Evolutionary conservation across 2,888 invertebrate species (phyloP).

Genomic region (Pollenia labialis): DNA sequence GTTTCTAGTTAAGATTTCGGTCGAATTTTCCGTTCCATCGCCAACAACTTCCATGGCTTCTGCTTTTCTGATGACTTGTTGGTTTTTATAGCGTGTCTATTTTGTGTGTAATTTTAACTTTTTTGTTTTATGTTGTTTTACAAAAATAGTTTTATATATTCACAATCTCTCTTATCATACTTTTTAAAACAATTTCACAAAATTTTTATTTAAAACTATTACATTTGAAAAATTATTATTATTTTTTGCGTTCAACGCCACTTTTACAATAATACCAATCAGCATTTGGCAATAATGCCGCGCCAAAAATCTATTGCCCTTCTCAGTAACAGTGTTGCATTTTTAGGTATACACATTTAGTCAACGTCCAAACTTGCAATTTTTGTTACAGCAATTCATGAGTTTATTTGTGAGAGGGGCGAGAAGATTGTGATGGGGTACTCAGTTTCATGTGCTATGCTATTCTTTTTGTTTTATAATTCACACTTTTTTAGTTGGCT

Average conservation of each 20-base stretch:
- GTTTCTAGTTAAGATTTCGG: constrained; percentile 23
- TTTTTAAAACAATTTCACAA: constrained; percentile 9
- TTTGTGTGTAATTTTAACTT: background rate
- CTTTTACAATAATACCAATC: constrained; percentile 47
- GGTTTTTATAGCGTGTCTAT: constrained; percentile 37
- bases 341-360: constrained; percentile 1
- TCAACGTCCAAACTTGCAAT: too few relatives aligned
- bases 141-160: background rate
- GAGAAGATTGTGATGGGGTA: too few relatives aligned
- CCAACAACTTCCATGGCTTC: constrained; percentile 40
- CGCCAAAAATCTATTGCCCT: constrained; percentile 58
- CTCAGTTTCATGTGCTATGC: too few relatives aligned
- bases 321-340: constrained; percentile 47
- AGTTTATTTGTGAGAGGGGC: too few relatives aligned
- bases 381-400: too few relatives aligned
- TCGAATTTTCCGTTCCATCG: constrained; percentile 24
- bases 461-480: too few relatives aligned
- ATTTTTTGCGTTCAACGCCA: constrained; percentile 61
- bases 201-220: constrained; percentile 16
- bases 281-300: constrained; percentile 61
- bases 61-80: constrained; percentile 17
- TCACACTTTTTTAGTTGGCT: too few relatives aligned
- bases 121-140: background rate
- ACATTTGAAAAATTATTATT: constrained; percentile 19
- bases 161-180: constrained; percentile 1